Base-by-base conservation (phyloP, 2,888 invertebrate genomes). In the Mactromeris polynyma region DNA sequence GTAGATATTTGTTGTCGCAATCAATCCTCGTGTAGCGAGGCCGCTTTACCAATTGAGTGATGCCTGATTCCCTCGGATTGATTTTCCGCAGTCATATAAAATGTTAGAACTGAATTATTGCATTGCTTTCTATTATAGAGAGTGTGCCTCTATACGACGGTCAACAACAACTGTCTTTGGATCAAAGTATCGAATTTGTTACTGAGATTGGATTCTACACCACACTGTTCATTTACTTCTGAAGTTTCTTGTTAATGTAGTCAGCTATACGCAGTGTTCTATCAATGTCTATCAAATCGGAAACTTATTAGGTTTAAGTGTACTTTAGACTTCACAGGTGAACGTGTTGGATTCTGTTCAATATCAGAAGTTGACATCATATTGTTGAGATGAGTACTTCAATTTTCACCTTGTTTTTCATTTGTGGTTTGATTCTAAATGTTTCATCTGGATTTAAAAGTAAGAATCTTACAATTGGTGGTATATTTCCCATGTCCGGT, bases 401-500 rank as follows among this genome's bases (percentile, higher is more conserved):
- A n/a, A 42, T 26, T 40, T 79, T 42, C 42, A 79, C 26, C 79
- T 79, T 17, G n/a, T 38, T 46, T 46, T 80, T 64, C 42, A 31
- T 14, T 33, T 80, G 40, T 46, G 21, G 14, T 80, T 9, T 31
- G 21, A 21, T 69, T 80, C 19, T 69, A 33, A 42, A 69, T 46
- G 46, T 26, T 31, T 36, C 81, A n/a, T 36, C 51, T 46, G 91
- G 86, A 69, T 79, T 89, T 46, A 95, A 95, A 89, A 91, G 90
- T 83, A 95, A 95, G 54, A 95, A 94, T 40, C 89, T 96, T 64
- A 95, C 95, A 9, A 94, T 96, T 77, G 99, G 99, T 86, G 99
- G 99, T 85, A 99, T 99, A 96, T 99, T 99, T 97, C 99, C 99
- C 64, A 99, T 99, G 97, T 98, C 98, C 87, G 99, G 99, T 83